Evolutionary conservation across 2,797 vertebrate genomes (phyloP).

Genomic region (Gorsachius magnificus): DNA sequence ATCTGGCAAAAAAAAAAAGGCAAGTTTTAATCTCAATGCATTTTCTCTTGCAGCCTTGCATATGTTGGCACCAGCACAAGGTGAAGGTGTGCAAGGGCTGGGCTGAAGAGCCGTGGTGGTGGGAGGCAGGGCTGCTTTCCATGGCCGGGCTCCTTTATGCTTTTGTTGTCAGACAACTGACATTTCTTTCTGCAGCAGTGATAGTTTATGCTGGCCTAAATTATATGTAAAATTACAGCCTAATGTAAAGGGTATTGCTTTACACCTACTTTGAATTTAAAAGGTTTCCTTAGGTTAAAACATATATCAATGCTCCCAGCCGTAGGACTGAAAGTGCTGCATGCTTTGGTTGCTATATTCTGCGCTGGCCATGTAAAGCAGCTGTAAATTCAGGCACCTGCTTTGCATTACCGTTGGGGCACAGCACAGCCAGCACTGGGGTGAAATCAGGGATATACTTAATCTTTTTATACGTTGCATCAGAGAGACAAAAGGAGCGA

Average conservation of each 20-base stretch:
- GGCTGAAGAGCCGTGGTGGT: background rate
- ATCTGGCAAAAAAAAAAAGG: fast-evolving
- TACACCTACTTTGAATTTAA: background rate
- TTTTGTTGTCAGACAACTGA: background rate
- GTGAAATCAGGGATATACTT: background rate
- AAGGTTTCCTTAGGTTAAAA: background rate
- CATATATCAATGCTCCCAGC: background rate
- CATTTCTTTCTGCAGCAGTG: background rate
- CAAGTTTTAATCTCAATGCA: background rate
- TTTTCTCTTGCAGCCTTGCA: background rate
- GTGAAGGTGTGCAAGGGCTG: background rate
- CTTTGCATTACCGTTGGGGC: background rate
- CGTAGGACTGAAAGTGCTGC: fast-evolving
- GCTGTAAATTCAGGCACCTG: constrained; percentile 7
- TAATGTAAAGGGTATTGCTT: background rate
- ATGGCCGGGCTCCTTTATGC: background rate
- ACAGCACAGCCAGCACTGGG: background rate
- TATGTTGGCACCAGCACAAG: background rate
- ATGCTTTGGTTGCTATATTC: background rate
- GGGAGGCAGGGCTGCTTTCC: background rate
- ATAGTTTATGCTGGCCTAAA: background rate
- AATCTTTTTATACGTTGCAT: background rate
- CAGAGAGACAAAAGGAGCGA: background rate
- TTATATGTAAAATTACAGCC: background rate
- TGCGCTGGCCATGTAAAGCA: background rate